Conservation (phyloP, 2,888 invertebrate species). For the Psylliodes chrysocephalus region DNA sequence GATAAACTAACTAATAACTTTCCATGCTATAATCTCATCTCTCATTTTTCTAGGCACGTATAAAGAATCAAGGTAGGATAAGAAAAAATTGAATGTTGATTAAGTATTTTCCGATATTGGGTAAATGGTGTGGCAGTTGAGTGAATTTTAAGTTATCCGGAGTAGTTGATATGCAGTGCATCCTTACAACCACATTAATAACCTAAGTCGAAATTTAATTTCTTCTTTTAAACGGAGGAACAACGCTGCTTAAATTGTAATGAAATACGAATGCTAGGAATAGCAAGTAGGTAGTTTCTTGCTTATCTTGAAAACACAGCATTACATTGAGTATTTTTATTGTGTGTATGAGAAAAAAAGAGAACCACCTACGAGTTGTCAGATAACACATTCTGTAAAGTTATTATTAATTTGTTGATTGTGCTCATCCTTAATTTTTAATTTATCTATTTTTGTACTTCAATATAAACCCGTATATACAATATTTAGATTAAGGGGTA, state of each 20-base stretch:
- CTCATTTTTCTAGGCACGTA: slow-evolving; percentile 4
- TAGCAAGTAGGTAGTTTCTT: slow-evolving; percentile 4
- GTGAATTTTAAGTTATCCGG: slow-evolving; percentile 20
- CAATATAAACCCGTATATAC: no score
- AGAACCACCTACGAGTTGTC: no score
- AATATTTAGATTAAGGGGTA: no score
- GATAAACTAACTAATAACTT: no score
- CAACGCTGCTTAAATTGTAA: slow-evolving; percentile 18
- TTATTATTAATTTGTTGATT: no score
- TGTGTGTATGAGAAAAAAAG: no score
- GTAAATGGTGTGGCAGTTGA: slow-evolving; percentile 11
- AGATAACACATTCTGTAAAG: no score
- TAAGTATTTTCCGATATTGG: slow-evolving; percentile 19
- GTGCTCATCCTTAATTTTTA: no score
- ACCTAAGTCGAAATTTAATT: slow-evolving; percentile 18
- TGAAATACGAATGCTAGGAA: slow-evolving; percentile 3
- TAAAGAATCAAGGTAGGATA: slow-evolving; percentile 13
- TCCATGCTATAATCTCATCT: neutral
- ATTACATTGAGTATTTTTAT: neutral
- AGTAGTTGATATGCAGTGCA: slow-evolving; percentile 16
- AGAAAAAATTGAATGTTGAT: slow-evolving; percentile 21
- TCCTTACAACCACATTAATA: slow-evolving; percentile 17
- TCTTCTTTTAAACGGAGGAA: slow-evolving; percentile 18
- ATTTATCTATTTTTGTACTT: no score
- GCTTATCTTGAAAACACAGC: neutral